Evolutionary conservation across 2,113 vertebrate species (phyloP).

Genomic region (Petromus typicus): DNA sequence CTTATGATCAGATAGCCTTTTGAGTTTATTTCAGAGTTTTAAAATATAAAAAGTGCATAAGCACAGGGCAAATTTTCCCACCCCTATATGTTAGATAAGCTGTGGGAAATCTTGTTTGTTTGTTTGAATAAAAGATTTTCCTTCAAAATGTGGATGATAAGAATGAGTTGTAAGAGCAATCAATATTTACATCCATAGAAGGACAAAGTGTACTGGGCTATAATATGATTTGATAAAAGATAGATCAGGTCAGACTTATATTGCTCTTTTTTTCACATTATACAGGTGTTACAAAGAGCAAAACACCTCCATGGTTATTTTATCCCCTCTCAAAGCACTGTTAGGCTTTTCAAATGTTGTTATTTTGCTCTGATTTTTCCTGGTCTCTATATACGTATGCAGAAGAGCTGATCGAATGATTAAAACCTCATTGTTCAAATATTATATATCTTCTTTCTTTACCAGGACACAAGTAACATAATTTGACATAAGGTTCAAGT

Average conservation of each 20-base stretch:
- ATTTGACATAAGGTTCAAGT: background rate
- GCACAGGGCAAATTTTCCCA: background rate
- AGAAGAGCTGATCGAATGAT: background rate
- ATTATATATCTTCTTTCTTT: background rate
- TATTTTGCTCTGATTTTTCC: background rate
- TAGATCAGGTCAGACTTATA: background rate
- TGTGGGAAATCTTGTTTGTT: background rate
- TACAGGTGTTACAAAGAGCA: background rate
- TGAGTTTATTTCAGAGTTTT: background rate
- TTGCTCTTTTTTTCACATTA: background rate
- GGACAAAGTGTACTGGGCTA: background rate
- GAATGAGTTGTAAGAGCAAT: background rate
- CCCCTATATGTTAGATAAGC: background rate
- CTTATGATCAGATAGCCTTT: background rate
- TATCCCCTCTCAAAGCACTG: background rate
- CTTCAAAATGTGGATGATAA: background rate
- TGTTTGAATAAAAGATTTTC: background rate
- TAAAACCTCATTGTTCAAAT: slow-evolving; percentile 1
- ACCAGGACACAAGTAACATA: background rate
- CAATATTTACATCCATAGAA: background rate
- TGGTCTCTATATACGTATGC: background rate
- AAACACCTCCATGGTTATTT: background rate
- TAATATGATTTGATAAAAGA: slow-evolving; percentile 16
- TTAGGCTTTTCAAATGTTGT: slow-evolving; percentile 26
- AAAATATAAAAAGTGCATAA: background rate